Evolutionary conservation across 2,113 vertebrate genomes (phyloP), one percentile per base, ranked within the genome.

Genomic region (Hippocampus mohnikei): DNA sequence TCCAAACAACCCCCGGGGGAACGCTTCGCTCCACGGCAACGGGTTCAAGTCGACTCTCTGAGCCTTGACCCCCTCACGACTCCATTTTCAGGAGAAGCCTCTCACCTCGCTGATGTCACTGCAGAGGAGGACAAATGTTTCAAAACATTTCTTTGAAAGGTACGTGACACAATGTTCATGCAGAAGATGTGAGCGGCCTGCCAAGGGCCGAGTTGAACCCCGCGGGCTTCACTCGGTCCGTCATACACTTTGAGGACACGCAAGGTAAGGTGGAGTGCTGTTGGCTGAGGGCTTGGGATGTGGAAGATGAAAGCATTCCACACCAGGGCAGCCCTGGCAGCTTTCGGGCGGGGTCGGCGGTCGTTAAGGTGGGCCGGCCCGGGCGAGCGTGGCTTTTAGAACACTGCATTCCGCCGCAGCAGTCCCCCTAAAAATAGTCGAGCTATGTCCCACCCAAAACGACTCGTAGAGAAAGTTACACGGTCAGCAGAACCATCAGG

Each of bases 281-380:
- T 12, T 13, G 10, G 42, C 42, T 44, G 42, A 44, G 2, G 23
- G 69, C 66, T 25, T 1, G 3, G 15, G 2, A 42, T 46, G 67
- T 29, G 77, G n/a, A n/a, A n/a, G 68, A 88, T 89, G 76, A 88
- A 88, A 90, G 86, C 83, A 87, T 88, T 76, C 81, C 80, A 33
- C 80, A 33, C 29, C 29, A 33, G 4, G 29, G 29, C 29, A 69
- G 33, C 69, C 75, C 69, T 40, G 71, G 53, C n/a, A 73, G 76
- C 58, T 50, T 78, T 40, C 78, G 88, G 84, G 86, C 77, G 89
- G 76, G 80, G 76, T 66, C 74, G 66, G 46, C 50, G 74, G 74
- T 73, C 71, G 71, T 76, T 67, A 80, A 67, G 80, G 75, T 62
- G 72, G 80, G 78, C 55, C 70, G 64, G 58, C 71, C 61, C 41